A percentile compares a stretch with the other conserved stretches of the same genome.
phyloP scores from a whole-genome alignment of 2,113 vertebrate genomes.

The Lophura nycthemera region DNA sequence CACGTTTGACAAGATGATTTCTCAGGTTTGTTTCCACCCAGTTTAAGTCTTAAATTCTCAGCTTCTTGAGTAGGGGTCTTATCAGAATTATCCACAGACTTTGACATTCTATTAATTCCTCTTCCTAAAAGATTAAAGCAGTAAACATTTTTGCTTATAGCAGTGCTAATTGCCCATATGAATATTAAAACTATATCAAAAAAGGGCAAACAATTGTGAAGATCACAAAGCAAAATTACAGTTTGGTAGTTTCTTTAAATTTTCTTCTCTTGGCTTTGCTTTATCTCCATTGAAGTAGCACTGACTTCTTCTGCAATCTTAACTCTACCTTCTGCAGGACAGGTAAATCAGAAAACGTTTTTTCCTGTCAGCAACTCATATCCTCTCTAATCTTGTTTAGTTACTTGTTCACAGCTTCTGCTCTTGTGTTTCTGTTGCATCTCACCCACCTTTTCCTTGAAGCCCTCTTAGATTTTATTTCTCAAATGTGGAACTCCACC shows the following conservation, averaged over 20 bases:
- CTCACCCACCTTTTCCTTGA: neutral
- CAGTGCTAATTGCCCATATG: neutral
- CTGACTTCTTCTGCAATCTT: neutral
- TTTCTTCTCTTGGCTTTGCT: neutral
- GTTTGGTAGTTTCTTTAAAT: neutral
- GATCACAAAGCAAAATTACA: neutral
- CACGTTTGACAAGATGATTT: neutral
- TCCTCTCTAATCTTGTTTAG: neutral
- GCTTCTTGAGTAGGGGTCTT: neutral
- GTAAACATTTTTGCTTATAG: neutral
- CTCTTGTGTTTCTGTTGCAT: neutral
- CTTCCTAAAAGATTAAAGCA: neutral
- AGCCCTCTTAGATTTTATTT: neutral
- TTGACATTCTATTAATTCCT: neutral
- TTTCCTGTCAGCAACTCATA: neutral
- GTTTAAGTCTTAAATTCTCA: neutral
- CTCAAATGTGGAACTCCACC: neutral
- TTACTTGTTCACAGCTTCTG: neutral
- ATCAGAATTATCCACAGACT: neutral
- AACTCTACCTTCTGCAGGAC: rapidly evolving
- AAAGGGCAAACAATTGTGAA: neutral
- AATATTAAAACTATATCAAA: neutral
- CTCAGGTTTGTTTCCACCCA: neutral
- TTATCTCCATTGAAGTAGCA: rapidly evolving
- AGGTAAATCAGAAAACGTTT: neutral